Percentiles rank a stretch among this genome's conserved stretches.
phyloP scores from a whole-genome alignment of 2,797 vertebrate species.

The Pseudochirops corinnae region DNA sequence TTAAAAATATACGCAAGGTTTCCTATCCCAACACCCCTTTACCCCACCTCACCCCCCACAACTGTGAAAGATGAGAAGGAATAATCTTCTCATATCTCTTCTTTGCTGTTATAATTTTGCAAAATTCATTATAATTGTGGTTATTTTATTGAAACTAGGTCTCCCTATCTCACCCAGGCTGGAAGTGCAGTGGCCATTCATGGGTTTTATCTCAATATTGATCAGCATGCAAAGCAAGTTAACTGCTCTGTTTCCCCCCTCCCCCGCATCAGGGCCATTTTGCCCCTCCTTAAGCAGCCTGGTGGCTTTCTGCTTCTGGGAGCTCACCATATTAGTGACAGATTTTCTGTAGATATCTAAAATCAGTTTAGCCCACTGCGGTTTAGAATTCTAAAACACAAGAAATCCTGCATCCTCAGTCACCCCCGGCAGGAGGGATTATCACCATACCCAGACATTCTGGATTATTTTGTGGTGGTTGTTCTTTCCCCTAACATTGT shows the following conservation, averaged over 20 bases:
- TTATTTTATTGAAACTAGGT: neutral
- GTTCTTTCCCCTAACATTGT: neutral
- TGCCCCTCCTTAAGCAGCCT: neutral
- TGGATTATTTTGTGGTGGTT: neutral
- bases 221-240: neutral
- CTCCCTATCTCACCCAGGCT: neutral
- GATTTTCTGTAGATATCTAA: neutral
- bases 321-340: neutral
- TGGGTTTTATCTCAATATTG: neutral
- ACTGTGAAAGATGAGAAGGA: neutral
- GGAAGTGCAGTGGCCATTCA: neutral
- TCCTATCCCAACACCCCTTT: neutral
- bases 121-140: neutral
- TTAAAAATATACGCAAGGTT: neutral
- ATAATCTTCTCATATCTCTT: neutral
- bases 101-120: neutral
- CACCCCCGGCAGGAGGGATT: neutral
- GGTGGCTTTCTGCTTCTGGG: neutral
- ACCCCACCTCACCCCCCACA: neutral
- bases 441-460: neutral
- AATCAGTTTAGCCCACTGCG: neutral
- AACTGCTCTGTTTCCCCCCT: neutral
- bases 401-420: neutral
- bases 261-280: neutral
- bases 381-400: neutral